phyloP scores from a whole-genome alignment of 2,113 vertebrate genomes.

The Thoracochromis brauschi region DNA sequence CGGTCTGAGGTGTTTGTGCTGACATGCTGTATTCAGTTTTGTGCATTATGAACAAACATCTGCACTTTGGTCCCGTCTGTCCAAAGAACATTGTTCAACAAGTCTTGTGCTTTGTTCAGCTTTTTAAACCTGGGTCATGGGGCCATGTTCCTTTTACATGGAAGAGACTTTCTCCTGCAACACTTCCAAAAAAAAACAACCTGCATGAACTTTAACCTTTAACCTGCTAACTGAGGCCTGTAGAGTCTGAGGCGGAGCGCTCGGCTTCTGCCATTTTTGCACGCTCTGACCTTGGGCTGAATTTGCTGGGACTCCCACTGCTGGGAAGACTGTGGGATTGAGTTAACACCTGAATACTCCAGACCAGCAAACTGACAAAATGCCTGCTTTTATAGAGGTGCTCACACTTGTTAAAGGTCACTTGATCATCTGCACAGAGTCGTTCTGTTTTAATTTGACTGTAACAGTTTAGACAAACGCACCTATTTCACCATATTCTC shows the following conservation, averaged over 20 bases:
- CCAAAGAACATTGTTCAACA: background rate
- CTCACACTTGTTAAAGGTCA: background rate
- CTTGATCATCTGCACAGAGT: background rate
- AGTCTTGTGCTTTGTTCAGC: background rate
- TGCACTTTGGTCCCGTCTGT: background rate
- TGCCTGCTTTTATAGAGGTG: background rate
- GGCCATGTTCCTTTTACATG: accelerated
- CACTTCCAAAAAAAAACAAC: accelerated
- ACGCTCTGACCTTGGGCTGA: background rate
- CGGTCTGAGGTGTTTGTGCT: background rate
- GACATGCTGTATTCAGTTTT: background rate
- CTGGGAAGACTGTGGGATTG: background rate
- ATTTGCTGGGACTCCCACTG: background rate
- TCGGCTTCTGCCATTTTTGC: background rate
- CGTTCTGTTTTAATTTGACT: background rate
- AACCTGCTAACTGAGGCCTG: background rate
- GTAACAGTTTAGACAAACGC: accelerated
- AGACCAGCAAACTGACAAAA: background rate
- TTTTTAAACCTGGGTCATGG: background rate
- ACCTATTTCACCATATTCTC: background rate
- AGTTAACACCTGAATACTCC: background rate
- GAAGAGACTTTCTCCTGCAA: background rate
- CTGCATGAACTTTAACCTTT: background rate
- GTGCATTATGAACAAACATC: background rate
- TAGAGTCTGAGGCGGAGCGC: accelerated